These are phyloP conservation scores for Thera obeliscata DNA, from an alignment of 2,888 invertebrate genomes.

Conservation along the genomic window DNA sequence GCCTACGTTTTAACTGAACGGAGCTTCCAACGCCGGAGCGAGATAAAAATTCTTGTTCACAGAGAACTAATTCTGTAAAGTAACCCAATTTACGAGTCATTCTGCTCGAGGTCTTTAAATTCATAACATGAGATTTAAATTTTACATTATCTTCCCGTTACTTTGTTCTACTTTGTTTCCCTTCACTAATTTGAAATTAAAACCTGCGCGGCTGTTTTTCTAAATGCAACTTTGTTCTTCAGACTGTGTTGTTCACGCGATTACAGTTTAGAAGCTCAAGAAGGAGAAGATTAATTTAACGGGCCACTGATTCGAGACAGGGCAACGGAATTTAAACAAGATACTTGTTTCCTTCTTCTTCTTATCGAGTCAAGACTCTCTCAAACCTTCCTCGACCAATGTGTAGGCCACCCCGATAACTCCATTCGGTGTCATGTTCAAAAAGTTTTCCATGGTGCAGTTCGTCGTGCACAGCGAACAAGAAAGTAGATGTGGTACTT, in stretches of 20 bases:
- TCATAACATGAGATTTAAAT: slow-evolving; percentile 36
- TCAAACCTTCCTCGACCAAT: too few species aligned
- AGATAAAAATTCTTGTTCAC: neutral
- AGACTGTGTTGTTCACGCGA: neutral
- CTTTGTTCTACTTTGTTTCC: slow-evolving; percentile 30
- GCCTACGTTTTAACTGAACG: slow-evolving; percentile 4
- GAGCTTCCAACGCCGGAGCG: neutral
- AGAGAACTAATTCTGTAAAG: slow-evolving; percentile 37
- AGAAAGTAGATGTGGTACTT: too few species aligned
- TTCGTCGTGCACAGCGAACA: too few species aligned
- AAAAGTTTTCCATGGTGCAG: too few species aligned
- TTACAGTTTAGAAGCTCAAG: slow-evolving; percentile 10
- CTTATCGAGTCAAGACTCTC: too few species aligned
- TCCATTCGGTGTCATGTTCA: too few species aligned
- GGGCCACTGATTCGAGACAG: slow-evolving; percentile 19
- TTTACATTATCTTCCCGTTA: slow-evolving; percentile 34
- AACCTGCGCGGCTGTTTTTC: slow-evolving; percentile 23
- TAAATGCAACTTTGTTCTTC: slow-evolving; percentile 6
- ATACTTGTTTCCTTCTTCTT: neutral
- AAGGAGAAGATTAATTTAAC: slow-evolving; percentile 24
- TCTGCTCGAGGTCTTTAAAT: slow-evolving; percentile 40
- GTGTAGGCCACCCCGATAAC: too few species aligned
- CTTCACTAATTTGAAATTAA: slow-evolving; percentile 38
- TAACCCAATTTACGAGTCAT: slow-evolving; percentile 43
- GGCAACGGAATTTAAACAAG: slow-evolving; percentile 12